A percentile compares a stretch with the other conserved stretches of the same genome.
These are phyloP conservation scores for Nasua narica DNA, from an alignment of 2,797 vertebrate genomes.

Conservation along the genomic window DNA sequence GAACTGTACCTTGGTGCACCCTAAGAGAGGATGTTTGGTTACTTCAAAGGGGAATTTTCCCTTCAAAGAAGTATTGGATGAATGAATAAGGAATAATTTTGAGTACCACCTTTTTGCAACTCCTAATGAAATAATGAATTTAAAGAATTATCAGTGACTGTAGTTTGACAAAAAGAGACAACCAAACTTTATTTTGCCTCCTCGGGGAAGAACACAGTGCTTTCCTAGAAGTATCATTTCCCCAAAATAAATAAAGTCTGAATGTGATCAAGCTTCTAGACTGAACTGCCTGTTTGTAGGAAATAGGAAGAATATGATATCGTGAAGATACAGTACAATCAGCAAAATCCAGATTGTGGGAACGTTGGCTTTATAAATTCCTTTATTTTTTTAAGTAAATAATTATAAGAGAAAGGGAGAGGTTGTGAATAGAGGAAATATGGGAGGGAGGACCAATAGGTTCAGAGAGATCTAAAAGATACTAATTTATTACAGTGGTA, in stretches of 20 bases:
- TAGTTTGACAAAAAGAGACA: neutral
- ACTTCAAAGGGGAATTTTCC: neutral
- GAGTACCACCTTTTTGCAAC: neutral
- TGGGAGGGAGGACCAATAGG: neutral
- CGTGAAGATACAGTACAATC: neutral
- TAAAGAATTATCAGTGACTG: neutral
- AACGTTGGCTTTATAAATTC: neutral
- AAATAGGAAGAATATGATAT: neutral
- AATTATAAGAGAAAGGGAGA: neutral
- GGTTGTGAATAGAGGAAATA: neutral
- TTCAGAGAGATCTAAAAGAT: neutral
- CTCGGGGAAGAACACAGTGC: neutral
- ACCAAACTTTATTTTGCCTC: neutral
- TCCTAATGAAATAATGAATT: neutral
- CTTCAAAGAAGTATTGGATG: neutral
- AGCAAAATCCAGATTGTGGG: neutral
- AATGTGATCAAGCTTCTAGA: neutral
- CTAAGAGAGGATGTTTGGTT: neutral
- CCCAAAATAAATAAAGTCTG: neutral
- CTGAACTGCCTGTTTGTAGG: neutral
- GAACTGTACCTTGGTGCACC: neutral
- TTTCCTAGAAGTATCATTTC: neutral
- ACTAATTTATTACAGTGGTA: neutral
- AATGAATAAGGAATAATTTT: neutral
- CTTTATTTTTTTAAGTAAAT: neutral